Evolutionary conservation across 2,113 vertebrate species (phyloP).

Genomic region (Alligator mississippiensis): DNA sequence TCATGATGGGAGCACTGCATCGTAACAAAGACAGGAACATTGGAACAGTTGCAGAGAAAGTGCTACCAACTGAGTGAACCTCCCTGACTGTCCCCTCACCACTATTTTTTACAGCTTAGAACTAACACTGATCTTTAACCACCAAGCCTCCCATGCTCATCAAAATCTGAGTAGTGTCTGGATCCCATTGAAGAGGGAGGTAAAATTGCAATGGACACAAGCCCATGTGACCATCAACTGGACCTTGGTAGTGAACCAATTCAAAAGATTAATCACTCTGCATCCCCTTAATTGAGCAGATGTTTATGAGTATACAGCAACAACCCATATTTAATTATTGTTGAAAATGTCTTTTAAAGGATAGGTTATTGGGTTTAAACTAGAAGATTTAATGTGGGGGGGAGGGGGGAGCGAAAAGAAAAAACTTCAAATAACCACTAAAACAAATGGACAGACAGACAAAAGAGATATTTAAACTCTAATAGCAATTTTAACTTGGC

Average conservation of each 20-base stretch:
- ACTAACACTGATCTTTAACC: neutral
- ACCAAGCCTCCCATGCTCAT: neutral
- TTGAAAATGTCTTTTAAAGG: neutral
- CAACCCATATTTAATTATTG: neutral
- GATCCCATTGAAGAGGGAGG: neutral
- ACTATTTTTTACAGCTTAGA: neutral
- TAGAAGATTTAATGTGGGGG: neutral
- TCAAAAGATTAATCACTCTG: neutral
- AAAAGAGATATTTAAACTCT: neutral
- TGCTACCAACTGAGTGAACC: neutral
- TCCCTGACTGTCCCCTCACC: neutral
- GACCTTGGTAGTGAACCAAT: neutral
- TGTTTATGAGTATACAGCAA: neutral
- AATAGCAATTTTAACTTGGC: constrained; percentile 4
- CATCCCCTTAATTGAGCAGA: neutral
- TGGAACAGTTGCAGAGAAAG: neutral
- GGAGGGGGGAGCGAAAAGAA: neutral
- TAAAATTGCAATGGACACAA: neutral
- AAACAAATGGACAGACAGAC: neutral
- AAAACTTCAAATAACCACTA: neutral
- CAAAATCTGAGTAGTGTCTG: neutral
- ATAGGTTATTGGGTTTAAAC: neutral
- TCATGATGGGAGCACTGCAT: neutral
- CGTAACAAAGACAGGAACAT: neutral
- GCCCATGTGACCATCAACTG: neutral